Conservation (phyloP, 2,888 invertebrate species). For the Disparrhopalites patrizii region DNA sequence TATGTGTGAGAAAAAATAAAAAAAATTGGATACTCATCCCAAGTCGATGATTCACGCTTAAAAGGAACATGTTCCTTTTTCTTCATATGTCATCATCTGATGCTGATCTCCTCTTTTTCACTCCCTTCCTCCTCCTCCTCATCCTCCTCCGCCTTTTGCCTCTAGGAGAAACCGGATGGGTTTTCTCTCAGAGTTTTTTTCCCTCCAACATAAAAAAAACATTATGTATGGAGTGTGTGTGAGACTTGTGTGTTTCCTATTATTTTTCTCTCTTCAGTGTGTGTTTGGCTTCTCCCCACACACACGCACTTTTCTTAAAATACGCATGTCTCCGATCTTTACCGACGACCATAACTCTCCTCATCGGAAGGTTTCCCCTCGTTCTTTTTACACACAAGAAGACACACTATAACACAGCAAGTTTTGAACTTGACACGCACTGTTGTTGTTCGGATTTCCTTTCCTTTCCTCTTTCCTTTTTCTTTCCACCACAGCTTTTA, state of each 20-base stretch:
- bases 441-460: neutral
- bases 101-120: no score
- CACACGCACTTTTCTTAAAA: neutral
- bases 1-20: neutral
- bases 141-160: neutral
- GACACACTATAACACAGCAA: no score
- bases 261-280: no score
- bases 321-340: conserved; percentile 5
- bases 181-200: neutral
- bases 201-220: no score
- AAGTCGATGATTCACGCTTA: neutral
- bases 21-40: conserved; percentile 5
- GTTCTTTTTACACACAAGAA: no score
- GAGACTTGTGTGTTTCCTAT: neutral
- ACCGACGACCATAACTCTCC: no score
- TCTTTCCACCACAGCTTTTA: neutral
- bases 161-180: no score
- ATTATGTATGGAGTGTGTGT: neutral
- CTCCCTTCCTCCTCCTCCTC: neutral
- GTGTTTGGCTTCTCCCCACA: no score
- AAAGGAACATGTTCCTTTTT: neutral
- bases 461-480: neutral
- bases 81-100: neutral
- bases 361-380: no score
- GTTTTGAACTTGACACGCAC: neutral